Conservation (phyloP, 2,113 vertebrate species). For the Paedocypris sp. region DNA sequence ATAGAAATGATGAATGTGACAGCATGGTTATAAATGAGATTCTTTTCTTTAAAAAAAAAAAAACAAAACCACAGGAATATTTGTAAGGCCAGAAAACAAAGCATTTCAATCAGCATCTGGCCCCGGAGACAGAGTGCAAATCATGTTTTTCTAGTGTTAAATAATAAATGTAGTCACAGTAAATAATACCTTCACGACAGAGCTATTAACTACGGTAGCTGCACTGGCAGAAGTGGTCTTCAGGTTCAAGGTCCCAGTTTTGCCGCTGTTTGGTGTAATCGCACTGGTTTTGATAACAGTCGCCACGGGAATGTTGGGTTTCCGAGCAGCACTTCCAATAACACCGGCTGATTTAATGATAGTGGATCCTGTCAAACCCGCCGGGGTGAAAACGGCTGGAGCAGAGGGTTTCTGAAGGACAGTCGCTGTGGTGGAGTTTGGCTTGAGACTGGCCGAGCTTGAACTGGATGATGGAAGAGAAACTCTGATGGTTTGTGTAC, state of each 20-base stretch:
- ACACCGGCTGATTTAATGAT: conserved; percentile 14
- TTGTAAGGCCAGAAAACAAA: background rate
- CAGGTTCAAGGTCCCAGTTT: conserved; percentile 12
- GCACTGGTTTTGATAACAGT: conserved; percentile 23
- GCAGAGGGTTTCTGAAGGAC: conserved; percentile 17
- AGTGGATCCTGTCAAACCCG: conserved; percentile 1
- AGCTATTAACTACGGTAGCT: conserved; percentile 5
- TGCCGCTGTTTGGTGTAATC: conserved; percentile 14
- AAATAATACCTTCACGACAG: conserved; percentile 28
- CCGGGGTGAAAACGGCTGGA: conserved; percentile 1
- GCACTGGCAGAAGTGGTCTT: conserved; percentile 14
- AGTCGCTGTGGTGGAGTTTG: background rate
- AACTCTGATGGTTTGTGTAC: conserved; percentile 31
- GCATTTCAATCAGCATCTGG: background rate
- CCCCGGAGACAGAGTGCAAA: conserved; percentile 1
- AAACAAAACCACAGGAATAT: too few species aligned
- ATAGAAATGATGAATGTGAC: background rate
- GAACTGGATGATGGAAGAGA: conserved; percentile 27
- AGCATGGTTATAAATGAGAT: background rate
- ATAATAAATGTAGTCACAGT: background rate
- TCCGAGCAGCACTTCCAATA: background rate
- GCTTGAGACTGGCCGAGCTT: conserved; percentile 24
- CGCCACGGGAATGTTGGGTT: conserved; percentile 14
- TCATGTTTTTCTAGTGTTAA: background rate
- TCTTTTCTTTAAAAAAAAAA: too few species aligned